phyloP scores from a whole-genome alignment of 2,113 vertebrate species.

The Laterallus jamaicensis region DNA sequence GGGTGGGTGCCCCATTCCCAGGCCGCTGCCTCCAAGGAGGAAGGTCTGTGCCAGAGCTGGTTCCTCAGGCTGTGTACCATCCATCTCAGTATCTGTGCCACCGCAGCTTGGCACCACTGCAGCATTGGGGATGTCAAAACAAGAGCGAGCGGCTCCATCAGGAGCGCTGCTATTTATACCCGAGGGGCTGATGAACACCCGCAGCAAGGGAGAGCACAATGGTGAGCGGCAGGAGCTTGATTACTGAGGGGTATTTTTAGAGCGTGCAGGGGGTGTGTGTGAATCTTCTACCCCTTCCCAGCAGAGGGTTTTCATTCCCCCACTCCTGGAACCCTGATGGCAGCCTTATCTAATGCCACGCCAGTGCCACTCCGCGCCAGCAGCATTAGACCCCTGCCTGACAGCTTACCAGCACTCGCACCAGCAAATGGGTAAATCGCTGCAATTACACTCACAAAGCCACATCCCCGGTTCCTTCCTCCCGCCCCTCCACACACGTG shows the following conservation, averaged over 20 bases:
- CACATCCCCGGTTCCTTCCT: background rate
- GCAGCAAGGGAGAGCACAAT: slow-evolving; percentile 47
- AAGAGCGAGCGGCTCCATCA: background rate
- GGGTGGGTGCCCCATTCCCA: accelerated
- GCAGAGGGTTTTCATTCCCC: background rate
- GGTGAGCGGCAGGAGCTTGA: slow-evolving; percentile 32
- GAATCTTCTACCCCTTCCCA: slow-evolving; percentile 48
- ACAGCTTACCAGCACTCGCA: background rate
- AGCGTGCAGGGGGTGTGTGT: background rate
- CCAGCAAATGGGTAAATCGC: slow-evolving; percentile 65
- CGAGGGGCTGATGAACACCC: slow-evolving; percentile 36
- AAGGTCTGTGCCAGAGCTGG: too few species aligned
- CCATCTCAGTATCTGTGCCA: background rate
- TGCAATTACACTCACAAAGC: slow-evolving; percentile 57
- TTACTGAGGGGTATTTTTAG: slow-evolving; percentile 70
- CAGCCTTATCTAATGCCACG: slow-evolving; percentile 11
- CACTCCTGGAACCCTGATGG: background rate
- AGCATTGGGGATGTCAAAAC: background rate
- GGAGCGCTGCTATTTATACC: slow-evolving; percentile 45
- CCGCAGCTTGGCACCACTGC: background rate
- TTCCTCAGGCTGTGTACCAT: background rate
- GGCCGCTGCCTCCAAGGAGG: background rate
- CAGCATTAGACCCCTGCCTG: slow-evolving; percentile 51
- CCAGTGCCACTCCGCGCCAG: slow-evolving; percentile 46
- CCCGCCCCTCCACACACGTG: accelerated